Evolutionary conservation across 2,888 invertebrate species (phyloP), one percentile per base, ranked within the genome.

Genomic region (Oscheius sp.): DNA sequence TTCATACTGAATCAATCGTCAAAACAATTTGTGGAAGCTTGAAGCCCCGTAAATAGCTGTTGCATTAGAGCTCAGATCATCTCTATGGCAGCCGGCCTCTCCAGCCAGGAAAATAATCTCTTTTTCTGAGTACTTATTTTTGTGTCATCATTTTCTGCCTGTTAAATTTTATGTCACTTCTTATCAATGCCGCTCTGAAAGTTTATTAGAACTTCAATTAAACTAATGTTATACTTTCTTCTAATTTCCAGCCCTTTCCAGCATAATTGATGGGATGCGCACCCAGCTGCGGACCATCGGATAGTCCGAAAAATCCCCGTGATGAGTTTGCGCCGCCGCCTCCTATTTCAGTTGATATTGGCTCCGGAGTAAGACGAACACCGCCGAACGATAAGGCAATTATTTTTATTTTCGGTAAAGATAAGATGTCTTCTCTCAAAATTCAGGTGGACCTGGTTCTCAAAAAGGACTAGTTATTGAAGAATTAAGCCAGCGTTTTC

Each of bases 371-470:
- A 12, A 31, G 68, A 10, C 42, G 53, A 12, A 58, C 61, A 1
- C 48, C 71, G 20, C 66, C 48, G n/a, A 65, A 69, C 42, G 31
- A 69, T 48, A 66, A 77, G 29, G 64, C 77, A 1, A 72, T 84
- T 63, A 76, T 84, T 37, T 84, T 84, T 70, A 76, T 84, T 58
- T 84, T 84, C 58, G 84, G 84, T 84, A 53, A 70, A 80, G 70
- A 17, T 3, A 48, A 25, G 23, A 20, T 3, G 5, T 10, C 3
- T 4, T 50, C 23, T 8, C 3, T 50, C 10, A 3, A 50, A 50
- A 4, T 79, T 52, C 58, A 76, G 86, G 86, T 1, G 86, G 86
- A 52, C 86, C 86, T n/a, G 84, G 84, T 12, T 82, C 82, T n/a
- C 76, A 81, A 65, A 86, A 86, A 66, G 86, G 86, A 1, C 67